phyloP scores from a whole-genome alignment of 2,888 invertebrate species.

The Magallana nippona region DNA sequence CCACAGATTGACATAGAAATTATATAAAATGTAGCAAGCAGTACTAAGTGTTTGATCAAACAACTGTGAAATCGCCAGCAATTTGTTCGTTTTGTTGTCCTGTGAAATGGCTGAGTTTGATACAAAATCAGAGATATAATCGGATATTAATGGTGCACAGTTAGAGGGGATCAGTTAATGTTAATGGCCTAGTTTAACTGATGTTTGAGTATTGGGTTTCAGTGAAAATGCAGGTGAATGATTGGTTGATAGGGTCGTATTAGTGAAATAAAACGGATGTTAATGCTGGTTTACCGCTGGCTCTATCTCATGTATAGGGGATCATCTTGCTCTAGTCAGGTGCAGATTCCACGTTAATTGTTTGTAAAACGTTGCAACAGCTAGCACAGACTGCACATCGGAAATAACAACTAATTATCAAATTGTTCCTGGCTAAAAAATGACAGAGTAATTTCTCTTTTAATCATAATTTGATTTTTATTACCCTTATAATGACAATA shows the following conservation, averaged over 20 bases:
- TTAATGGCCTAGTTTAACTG: not conserved
- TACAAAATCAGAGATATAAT: conserved; percentile 23
- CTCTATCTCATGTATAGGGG: not conserved
- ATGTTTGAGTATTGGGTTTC: conserved; percentile 25
- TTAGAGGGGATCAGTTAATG: conserved; percentile 21
- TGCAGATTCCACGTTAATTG: conserved; percentile 8
- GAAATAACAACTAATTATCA: not conserved
- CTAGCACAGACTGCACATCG: not conserved
- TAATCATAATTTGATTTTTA: conserved; percentile 23
- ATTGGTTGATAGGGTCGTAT: not conserved
- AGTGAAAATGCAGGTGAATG: conserved; percentile 38
- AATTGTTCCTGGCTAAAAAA: conserved; percentile 3
- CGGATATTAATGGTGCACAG: conserved; percentile 27
- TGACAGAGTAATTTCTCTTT: conserved; percentile 5
- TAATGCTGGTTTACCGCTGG: not conserved
- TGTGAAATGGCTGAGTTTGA: conserved; percentile 30
- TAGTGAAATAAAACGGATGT: conserved; percentile 5
- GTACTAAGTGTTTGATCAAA: conserved; percentile 25
- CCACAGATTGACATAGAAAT: not conserved
- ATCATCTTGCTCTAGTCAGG: conserved; percentile 20
- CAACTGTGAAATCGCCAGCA: conserved; percentile 32
- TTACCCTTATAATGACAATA: not conserved
- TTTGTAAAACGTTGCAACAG: conserved; percentile 1
- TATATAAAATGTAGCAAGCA: not conserved
- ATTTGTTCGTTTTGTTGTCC: conserved; percentile 37